Conservation (phyloP, 2,797 vertebrate genomes). For the Sphenodon punctatus region DNA sequence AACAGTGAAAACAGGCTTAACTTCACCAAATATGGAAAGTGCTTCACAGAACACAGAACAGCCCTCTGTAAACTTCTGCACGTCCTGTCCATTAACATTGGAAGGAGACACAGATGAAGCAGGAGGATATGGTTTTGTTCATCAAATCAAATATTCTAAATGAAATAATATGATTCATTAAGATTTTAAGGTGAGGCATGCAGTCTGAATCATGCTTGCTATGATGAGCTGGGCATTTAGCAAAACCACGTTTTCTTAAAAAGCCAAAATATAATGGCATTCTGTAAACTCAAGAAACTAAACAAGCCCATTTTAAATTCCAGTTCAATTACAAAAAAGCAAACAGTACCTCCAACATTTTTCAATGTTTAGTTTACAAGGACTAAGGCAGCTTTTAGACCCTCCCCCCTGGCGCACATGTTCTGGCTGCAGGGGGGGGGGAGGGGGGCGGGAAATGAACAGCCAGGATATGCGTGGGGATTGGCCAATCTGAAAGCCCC, state of each 20-base stretch:
- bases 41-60: neutral
- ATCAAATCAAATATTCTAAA: neutral
- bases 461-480: no score
- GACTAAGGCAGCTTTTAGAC: no score
- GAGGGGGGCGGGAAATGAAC: no score
- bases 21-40: neutral
- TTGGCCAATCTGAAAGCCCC: no score
- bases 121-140: no score
- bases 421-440: no score
- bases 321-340: neutral
- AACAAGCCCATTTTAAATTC: neutral
- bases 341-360: neutral
- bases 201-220: neutral
- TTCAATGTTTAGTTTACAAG: neutral
- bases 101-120: no score
- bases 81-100: no score
- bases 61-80: no score
- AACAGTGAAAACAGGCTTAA: no score
- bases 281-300: constrained; percentile 6
- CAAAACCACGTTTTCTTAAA: neutral
- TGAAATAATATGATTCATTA: neutral
- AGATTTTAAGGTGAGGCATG: no score
- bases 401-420: no score
- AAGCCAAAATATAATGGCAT: neutral
- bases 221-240: constrained; percentile 1